phyloP scores from a whole-genome alignment of 2,797 vertebrate genomes.

The Megaceryle alcyon region DNA sequence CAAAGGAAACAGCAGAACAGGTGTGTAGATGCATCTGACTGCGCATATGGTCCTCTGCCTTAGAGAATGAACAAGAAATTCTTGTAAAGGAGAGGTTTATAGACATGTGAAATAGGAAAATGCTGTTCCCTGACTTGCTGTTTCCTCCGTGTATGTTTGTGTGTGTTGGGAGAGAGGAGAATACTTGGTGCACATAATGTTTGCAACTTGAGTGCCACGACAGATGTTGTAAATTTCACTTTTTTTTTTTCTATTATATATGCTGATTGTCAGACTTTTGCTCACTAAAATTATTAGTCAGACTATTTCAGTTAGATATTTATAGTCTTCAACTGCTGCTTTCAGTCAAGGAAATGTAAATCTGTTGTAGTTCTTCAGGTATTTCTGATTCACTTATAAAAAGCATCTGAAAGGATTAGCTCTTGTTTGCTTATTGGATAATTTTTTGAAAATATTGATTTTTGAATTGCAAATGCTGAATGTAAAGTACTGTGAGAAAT shows the following conservation, averaged over 20 bases:
- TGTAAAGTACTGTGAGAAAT: slow-evolving; percentile 63
- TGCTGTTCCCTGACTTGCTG: not conserved
- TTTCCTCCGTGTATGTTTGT: not conserved
- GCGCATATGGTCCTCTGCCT: not conserved
- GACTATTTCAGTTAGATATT: not conserved
- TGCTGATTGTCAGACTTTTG: not conserved
- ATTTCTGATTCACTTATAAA: slow-evolving; percentile 12
- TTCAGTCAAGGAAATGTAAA: not conserved
- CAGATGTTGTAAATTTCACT: not conserved
- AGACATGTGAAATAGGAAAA: not conserved
- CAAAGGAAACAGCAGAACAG: not conserved
- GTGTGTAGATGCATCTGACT: not conserved
- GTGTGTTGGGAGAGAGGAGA: not conserved
- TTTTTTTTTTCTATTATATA: not conserved
- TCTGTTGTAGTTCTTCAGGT: slow-evolving; percentile 12
- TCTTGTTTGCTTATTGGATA: slow-evolving; percentile 69
- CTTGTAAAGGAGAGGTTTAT: not conserved
- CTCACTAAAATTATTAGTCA: not conserved
- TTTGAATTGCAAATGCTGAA: slow-evolving; percentile 68
- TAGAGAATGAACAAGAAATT: not conserved
- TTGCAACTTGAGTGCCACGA: not conserved
- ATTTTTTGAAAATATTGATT: slow-evolving; percentile 66
- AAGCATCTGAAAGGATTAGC: slow-evolving; percentile 38
- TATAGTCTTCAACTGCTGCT: not conserved
- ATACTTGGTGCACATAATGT: not conserved